These are phyloP conservation scores for Poecilia picta DNA, from an alignment of 2,797 vertebrate genomes.

Conservation along the genomic window DNA sequence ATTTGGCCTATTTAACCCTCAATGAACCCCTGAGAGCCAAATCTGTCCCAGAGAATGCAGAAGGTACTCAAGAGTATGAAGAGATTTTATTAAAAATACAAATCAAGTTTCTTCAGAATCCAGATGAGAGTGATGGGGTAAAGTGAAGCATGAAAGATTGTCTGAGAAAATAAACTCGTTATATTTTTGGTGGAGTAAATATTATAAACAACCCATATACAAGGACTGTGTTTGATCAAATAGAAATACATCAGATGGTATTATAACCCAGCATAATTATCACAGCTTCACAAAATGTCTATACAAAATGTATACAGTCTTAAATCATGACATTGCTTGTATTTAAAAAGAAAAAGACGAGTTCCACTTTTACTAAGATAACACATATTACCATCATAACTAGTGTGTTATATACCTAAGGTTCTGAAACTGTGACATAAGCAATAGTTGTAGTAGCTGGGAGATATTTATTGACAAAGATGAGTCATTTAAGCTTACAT, in stretches of 20 bases:
- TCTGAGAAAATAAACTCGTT: background rate
- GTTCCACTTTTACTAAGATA: background rate
- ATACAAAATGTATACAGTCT: background rate
- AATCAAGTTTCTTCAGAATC: background rate
- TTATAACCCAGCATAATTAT: background rate
- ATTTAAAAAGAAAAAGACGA: background rate
- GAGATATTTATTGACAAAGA: background rate
- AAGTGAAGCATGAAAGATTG: background rate
- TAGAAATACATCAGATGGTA: background rate
- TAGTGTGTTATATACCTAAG: background rate
- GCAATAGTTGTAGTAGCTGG: background rate
- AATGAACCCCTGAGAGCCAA: background rate
- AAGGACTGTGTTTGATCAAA: background rate
- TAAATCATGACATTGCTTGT: background rate
- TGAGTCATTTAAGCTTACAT: background rate
- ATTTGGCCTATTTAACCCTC: background rate
- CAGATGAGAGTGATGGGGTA: background rate
- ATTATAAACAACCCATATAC: background rate
- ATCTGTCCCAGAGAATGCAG: background rate
- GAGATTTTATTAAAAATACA: background rate
- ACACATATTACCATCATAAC: background rate
- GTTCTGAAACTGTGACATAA: background rate
- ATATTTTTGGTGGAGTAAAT: background rate
- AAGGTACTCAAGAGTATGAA: background rate
- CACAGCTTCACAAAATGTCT: background rate